Percentiles rank a stretch among this genome's conserved stretches.
These are phyloP conservation scores for Phataginus tetradactyla DNA, from an alignment of 2,797 vertebrate genomes.

Conservation along the genomic window DNA sequence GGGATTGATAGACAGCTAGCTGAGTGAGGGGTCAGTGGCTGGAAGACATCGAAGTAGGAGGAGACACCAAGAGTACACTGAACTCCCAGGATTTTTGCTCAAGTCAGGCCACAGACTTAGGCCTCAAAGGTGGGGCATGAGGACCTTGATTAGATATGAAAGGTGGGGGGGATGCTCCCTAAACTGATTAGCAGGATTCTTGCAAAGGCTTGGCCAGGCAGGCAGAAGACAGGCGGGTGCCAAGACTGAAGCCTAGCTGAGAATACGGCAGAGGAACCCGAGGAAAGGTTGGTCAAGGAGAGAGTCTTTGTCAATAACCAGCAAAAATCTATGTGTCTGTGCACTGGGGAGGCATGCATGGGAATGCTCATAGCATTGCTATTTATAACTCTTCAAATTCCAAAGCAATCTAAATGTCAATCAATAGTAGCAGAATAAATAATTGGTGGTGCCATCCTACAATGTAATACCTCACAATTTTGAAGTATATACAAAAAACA, in stretches of 20 bases:
- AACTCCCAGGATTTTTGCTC: background rate
- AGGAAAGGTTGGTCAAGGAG: accelerated
- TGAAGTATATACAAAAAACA: background rate
- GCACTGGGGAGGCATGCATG: accelerated
- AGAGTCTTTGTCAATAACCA: background rate
- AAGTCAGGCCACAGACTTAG: background rate
- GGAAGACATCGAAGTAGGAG: background rate
- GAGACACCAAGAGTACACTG: background rate
- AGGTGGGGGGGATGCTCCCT: background rate
- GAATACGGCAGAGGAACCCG: background rate
- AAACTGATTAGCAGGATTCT: background rate
- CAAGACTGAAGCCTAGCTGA: background rate
- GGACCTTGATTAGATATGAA: background rate
- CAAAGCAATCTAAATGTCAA: background rate
- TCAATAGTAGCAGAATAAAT: background rate
- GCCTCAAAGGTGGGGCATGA: background rate
- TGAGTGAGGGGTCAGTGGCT: background rate
- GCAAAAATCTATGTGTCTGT: background rate
- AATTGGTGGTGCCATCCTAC: background rate
- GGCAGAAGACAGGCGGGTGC: accelerated
- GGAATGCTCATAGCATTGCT: background rate
- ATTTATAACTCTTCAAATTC: background rate
- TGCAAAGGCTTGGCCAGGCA: too few relatives aligned
- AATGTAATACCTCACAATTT: background rate
- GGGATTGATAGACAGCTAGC: background rate